phyloP scores from a whole-genome alignment of 2,888 invertebrate genomes.

The Noctuana brunneofusca region DNA sequence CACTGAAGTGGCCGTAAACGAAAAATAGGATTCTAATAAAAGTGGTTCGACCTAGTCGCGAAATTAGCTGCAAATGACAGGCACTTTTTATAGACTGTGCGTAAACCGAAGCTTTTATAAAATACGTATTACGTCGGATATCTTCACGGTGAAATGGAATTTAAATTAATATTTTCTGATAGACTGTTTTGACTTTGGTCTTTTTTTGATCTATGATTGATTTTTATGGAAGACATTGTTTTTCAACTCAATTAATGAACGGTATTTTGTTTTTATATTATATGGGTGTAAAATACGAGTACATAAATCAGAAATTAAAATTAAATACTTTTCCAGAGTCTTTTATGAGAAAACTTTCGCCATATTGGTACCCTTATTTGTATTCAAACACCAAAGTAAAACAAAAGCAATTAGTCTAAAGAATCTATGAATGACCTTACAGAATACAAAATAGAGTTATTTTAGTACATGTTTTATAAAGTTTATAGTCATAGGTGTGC shows the following conservation, averaged over 20 bases:
- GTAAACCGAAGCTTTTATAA: background rate
- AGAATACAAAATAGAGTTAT: background rate
- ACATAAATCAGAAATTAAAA: too few relatives aligned
- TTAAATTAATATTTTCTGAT: conserved; percentile 2
- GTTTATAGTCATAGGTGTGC: too few relatives aligned
- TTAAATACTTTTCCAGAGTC: too few relatives aligned
- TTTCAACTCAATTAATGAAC: background rate
- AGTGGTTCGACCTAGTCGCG: background rate
- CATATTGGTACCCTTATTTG: too few relatives aligned
- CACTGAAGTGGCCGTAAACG: conserved; percentile 4
- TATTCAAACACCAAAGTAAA: too few relatives aligned
- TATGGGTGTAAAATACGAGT: too few relatives aligned
- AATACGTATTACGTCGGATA: background rate
- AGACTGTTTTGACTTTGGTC: background rate
- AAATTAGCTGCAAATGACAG: conserved; percentile 1
- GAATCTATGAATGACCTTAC: background rate
- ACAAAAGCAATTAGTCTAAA: background rate
- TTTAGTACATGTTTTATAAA: too few relatives aligned
- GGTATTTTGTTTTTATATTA: too few relatives aligned
- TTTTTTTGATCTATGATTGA: background rate
- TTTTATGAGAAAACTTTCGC: too few relatives aligned
- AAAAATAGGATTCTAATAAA: background rate
- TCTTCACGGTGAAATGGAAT: background rate
- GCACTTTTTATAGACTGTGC: background rate
- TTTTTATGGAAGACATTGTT: background rate